These are phyloP conservation scores for Silurus asotus DNA, from an alignment of 2,113 vertebrate species.

Conservation along the genomic window DNA sequence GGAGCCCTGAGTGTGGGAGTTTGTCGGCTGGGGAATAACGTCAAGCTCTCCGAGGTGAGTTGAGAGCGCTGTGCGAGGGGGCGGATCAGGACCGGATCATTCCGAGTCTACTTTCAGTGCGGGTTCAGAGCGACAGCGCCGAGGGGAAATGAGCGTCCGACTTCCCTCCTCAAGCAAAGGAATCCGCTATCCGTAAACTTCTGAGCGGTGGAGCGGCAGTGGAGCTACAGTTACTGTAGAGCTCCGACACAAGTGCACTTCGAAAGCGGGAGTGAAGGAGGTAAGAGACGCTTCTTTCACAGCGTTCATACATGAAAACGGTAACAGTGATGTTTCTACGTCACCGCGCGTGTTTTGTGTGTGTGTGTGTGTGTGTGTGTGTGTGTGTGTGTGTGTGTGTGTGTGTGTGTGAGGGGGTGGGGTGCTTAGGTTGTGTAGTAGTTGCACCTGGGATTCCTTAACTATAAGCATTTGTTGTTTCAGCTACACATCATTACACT, in stretches of 20 bases:
- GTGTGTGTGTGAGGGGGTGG: background rate
- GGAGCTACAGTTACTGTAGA: background rate
- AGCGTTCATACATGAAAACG: background rate
- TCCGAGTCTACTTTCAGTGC: background rate
- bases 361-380: background rate
- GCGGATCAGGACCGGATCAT: background rate
- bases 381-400: background rate
- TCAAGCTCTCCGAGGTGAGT: conserved; percentile 26
- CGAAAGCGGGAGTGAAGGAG: background rate
- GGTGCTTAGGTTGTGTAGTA: background rate
- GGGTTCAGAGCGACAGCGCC: background rate
- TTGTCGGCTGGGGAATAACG: conserved; percentile 32
- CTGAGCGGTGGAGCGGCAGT: background rate
- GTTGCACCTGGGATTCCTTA: background rate
- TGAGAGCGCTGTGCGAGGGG: conserved; percentile 25
- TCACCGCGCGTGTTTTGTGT: background rate
- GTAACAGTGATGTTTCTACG: background rate
- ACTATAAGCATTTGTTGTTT: background rate
- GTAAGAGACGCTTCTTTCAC: background rate
- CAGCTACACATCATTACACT: background rate
- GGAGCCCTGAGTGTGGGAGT: conserved; percentile 53
- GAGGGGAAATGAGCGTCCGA: background rate
- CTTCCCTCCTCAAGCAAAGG: background rate
- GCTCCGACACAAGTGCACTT: background rate
- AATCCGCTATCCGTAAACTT: background rate